A percentile compares a stretch with the other conserved stretches of the same genome.
Evolutionary conservation across 2,113 vertebrate species (phyloP).

Genomic region (Xenotilapia leptura): DNA sequence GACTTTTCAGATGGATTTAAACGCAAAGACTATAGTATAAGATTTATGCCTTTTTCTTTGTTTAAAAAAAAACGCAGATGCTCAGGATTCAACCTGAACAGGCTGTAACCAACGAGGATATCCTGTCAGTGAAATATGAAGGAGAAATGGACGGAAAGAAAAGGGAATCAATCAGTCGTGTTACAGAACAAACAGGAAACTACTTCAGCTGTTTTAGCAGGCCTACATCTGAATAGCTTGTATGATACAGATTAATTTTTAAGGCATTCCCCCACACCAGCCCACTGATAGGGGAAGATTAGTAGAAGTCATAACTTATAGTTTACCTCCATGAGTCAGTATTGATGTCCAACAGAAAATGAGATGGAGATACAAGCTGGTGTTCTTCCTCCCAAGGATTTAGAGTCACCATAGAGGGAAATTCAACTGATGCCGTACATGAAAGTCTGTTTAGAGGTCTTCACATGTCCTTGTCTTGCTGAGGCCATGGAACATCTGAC

Average conservation of each 20-base stretch:
- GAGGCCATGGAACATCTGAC: background rate
- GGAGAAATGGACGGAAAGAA: background rate
- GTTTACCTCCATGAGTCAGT: background rate
- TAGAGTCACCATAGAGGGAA: background rate
- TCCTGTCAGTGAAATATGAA: background rate
- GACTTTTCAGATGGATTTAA: background rate
- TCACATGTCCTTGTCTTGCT: background rate
- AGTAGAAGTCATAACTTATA: background rate
- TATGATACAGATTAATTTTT: background rate
- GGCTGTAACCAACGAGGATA: background rate
- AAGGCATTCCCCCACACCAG: background rate
- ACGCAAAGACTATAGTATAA: background rate
- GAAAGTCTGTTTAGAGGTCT: background rate
- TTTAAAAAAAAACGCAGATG: background rate
- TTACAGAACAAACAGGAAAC: background rate
- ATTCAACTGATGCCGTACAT: background rate
- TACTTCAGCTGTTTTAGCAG: background rate
- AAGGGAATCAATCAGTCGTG: background rate
- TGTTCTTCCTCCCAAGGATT: accelerated
- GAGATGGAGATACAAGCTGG: background rate
- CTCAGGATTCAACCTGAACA: background rate
- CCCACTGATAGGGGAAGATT: background rate
- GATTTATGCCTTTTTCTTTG: background rate
- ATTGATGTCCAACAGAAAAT: background rate
- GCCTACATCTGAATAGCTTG: background rate